A percentile compares a stretch with the other conserved stretches of the same genome.
phyloP scores from a whole-genome alignment of 2,113 vertebrate species.

The Neogobius melanostomus region DNA sequence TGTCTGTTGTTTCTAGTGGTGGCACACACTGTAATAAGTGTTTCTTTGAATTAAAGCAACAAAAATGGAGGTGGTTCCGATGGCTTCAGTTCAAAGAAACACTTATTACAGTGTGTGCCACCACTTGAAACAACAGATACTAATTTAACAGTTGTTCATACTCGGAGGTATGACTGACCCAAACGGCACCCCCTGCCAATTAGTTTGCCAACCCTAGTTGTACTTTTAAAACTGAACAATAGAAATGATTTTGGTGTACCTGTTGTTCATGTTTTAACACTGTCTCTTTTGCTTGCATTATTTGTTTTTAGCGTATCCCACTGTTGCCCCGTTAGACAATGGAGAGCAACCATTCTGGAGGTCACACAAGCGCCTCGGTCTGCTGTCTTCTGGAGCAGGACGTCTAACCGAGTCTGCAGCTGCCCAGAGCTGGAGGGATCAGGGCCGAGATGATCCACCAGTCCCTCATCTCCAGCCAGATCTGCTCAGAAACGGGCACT shows the following conservation, averaged over 20 bases:
- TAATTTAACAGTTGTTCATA: too few relatives aligned
- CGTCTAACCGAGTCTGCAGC: not conserved
- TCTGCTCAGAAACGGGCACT: not conserved
- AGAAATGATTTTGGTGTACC: not conserved
- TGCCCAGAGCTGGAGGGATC: not conserved
- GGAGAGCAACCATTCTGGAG: not conserved
- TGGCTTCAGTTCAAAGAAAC: too few relatives aligned
- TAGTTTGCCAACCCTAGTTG: too few relatives aligned
- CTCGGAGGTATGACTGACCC: too few relatives aligned
- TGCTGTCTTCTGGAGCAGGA: not conserved
- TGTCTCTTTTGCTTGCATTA: not conserved
- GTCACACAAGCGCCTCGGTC: not conserved
- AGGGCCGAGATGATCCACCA: not conserved
- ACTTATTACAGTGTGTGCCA: too few relatives aligned
- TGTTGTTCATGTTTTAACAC: not conserved
- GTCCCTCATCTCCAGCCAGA: conserved; percentile 20
- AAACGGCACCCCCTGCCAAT: too few relatives aligned
- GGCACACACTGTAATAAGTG: too few relatives aligned
- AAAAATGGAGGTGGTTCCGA: too few relatives aligned
- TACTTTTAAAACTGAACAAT: too few relatives aligned
- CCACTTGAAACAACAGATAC: too few relatives aligned
- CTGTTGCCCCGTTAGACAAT: not conserved
- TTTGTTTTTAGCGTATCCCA: not conserved
- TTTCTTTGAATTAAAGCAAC: too few relatives aligned
- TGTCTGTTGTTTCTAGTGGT: too few relatives aligned